Evolutionary conservation across 2,113 vertebrate species (phyloP), one percentile per base, ranked within the genome.

Genomic region (Cisticola juncidis): DNA sequence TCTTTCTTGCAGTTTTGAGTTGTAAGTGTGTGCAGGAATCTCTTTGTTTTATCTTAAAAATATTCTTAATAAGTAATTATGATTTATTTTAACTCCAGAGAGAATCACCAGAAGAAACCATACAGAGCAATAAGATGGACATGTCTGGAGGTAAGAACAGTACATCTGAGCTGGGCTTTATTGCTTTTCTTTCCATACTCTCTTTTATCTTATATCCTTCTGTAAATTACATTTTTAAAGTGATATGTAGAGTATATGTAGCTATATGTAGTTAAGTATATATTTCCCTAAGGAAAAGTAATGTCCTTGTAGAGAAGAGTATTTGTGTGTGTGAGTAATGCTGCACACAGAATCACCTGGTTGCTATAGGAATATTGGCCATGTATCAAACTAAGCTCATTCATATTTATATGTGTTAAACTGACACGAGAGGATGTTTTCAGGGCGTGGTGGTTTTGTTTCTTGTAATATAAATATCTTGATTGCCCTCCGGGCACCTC

Each of bases 41-140:
- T 86, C 36, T 84, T 91, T 81, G 25, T 10, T 76, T 93, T 74
- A 62, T 42, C 31, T 81, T 33, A 14, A 88, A 92, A 76, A 48
- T 65, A 19, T 60, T 91, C 6, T 25, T 50, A 47, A 36, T 69
- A 57, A 93, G 23, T 84, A 86, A 90, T 77, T 50, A 11, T 74
- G 57, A 80, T 76, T 64, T 20, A 9, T 86, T 96, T 97, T 93
- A 18, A 33, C 93, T 96, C 90, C 98, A 99, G 99, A 99, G 99
- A 98, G 99, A 99, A 95, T 98, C 98, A 64, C 97, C 99, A 95
- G 99, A 99, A 77, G 99, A 99, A 97, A 97, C 98, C 91, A 97
- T 98, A 97, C 99, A 99, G 97, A 98, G 98, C 96, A 99, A 98
- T 98, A 99, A 99, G 97, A 98, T 98, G 98, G 98, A 99, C 86